phyloP scores from a whole-genome alignment of 2,113 vertebrate genomes.

The Coptodon rendalli region DNA sequence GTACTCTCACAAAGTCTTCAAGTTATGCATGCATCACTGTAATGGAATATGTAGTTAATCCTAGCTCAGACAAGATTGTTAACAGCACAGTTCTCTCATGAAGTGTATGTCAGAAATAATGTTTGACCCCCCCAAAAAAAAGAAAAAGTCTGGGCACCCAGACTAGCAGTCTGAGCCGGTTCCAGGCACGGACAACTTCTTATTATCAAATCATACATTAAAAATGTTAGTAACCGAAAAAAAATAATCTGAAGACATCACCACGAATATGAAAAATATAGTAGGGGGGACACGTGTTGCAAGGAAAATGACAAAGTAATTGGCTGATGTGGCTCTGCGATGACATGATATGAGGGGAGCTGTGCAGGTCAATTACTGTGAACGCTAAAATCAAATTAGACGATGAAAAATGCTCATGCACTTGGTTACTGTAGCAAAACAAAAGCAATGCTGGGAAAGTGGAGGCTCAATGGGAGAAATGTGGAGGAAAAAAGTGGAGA shows the following conservation, averaged over 20 bases:
- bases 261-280: not conserved
- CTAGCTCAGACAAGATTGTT: not conserved
- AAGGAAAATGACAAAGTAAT: not conserved
- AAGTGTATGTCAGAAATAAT: not conserved
- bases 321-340: not conserved
- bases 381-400: not conserved
- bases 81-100: not conserved
- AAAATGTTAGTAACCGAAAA: not conserved
- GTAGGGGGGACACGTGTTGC: not conserved
- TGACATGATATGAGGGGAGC: not conserved
- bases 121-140: not conserved
- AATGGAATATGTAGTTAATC: constrained; percentile 17
- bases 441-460: not conserved
- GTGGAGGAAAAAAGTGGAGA: not conserved
- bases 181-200: not conserved
- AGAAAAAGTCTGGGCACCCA: not conserved
- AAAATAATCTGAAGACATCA: not conserved
- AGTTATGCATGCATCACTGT: not conserved
- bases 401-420: not conserved
- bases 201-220: not conserved
- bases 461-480: not conserved
- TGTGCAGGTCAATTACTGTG: not conserved
- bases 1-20: not conserved
- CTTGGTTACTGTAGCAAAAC: not conserved
- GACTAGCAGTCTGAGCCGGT: not conserved